Evolutionary conservation across 1,140 invertebrate species (phyloP).

Genomic region (Brachionus asplanchnoidis): DNA sequence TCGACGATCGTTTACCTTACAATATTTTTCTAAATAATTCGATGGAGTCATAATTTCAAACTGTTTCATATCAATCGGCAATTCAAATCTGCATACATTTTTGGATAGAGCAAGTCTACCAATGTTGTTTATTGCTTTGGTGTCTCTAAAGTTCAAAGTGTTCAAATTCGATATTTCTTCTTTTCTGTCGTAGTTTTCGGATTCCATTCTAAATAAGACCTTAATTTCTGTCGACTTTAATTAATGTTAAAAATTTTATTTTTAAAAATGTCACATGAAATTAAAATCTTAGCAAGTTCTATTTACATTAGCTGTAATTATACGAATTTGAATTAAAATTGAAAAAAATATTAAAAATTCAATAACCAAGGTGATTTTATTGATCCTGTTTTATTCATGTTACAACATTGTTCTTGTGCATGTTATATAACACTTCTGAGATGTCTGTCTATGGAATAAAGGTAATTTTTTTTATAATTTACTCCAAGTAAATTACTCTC

Average conservation of each 20-base stretch:
- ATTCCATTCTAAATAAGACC: conserved; percentile 1
- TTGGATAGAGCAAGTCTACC: conserved; percentile 49
- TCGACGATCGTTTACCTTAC: conserved; percentile 47
- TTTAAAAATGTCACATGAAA: conserved; percentile 17
- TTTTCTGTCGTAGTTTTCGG: neutral
- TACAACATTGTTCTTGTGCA: neutral
- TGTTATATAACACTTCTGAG: neutral
- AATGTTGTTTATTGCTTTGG: neutral
- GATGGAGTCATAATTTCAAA: conserved; percentile 49
- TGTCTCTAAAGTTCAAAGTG: neutral
- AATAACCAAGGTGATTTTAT: conserved; percentile 34
- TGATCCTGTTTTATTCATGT: neutral
- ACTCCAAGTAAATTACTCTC: neutral
- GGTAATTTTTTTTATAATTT: neutral
- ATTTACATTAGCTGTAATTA: conserved; percentile 19
- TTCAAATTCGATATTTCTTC: conserved; percentile 17
- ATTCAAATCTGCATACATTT: conserved; percentile 50
- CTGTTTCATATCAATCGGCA: conserved; percentile 51
- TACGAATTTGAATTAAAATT: neutral
- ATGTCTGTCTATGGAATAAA: neutral
- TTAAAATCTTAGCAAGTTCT: neutral
- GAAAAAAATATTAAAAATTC: conserved; percentile 1
- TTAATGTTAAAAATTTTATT: neutral
- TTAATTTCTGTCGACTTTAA: neutral
- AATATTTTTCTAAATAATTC: conserved; percentile 49